Evolutionary conservation across 30 jellyfish, hydroid and myxozoan genomes (phyloP), one percentile per base, ranked within the genome.

Genomic region (Haliclystus octoradiatus): DNA sequence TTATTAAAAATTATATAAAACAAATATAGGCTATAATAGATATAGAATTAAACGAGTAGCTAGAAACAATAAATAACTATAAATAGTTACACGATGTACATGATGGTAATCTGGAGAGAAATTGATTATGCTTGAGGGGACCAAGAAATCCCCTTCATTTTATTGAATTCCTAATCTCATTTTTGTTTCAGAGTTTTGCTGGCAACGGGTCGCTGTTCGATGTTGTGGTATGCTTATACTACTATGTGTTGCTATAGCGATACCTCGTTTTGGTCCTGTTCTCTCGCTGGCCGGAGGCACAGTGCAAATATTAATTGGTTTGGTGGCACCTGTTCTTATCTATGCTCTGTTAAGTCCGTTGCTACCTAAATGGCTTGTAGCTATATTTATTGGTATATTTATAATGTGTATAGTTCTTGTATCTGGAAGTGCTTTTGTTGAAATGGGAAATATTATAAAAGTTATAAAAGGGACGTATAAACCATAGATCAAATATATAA

Each of bases 201-300:
- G 98, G 98, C 98, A 90, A 74, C 83, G 98, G 9, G 68, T 79
- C 28, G 92, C 72, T 47, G 73, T 84, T 28, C 81, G 98, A 1
- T 47, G 94, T 23, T 14, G 68, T 31, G 65, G 70, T 50, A 82
- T 90, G 82, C 34, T 82, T 68, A 34, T 77, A 49, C 52, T 90
- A 1, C 72, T 90, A 28, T 76, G 75, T n/a, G 79, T 82, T 2
- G 94, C 95, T n/a, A 77, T 77, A 27, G 82, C 82, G 31, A 84
- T 90, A 2, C 98, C 98, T 24, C 82, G 34, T 72, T 90, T 90
- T 68, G 98, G 95, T 53, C 98, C 98, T 68, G 98, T 90, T 49
- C 92, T 90, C 26, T 82, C 95, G 1, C 77, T 90, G 25, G 94
- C 86, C 26, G 98, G 98, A 33, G 98, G 98, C 33, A 70, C 93